Evolutionary conservation across 1,140 invertebrate genomes (phyloP), one percentile per base, ranked within the genome.

Genomic region (Berghia stephanieae): DNA sequence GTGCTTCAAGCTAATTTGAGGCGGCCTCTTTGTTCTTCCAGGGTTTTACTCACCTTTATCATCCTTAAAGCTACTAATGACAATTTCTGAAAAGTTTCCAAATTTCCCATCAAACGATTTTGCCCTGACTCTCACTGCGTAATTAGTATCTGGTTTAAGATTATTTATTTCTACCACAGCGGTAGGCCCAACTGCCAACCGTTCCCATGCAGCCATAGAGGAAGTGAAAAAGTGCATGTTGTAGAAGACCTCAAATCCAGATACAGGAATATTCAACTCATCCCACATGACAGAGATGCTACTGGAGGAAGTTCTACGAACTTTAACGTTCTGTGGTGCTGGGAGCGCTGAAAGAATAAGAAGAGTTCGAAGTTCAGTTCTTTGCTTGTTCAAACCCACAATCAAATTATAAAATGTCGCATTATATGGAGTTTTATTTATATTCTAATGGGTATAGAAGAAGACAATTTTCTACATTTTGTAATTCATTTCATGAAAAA

Each of bases 201-300:
- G 81, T 10, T 83, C 75, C 89, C 89, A 90, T 2, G 82, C 73
- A 36, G 83, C 83, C 78, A 88, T 84, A 76, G 84, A 80, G 1
- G 81, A 78, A 3, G 79, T 79, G 24, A 80, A 81, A 76, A 83
- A 86, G n/a, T n/a, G n/a, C 60, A 83, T 82, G 76, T 85, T 86
- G 78, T 89, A 89, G 71, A 82, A 87, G n/a, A 92, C 89, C 80
- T 90, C 88, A 85, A 98, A 99, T n/a, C 96, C 96, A 34, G 94
- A 91, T 86, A 96, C 88, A 2, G 86, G 81, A 78, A 87, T 79
- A 77, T 85, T 80, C 93, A 78, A 93, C 93, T 94, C 92, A 86
- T 98, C 95, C 97, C 97, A 98, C 94, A 96, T 98, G 1, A 98
- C 91, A 90, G 97, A 95, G 0, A 97, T 97, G 0, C 96, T 96